phyloP scores from a whole-genome alignment of 2,797 vertebrate genomes.

The Cyprinella venusta region DNA sequence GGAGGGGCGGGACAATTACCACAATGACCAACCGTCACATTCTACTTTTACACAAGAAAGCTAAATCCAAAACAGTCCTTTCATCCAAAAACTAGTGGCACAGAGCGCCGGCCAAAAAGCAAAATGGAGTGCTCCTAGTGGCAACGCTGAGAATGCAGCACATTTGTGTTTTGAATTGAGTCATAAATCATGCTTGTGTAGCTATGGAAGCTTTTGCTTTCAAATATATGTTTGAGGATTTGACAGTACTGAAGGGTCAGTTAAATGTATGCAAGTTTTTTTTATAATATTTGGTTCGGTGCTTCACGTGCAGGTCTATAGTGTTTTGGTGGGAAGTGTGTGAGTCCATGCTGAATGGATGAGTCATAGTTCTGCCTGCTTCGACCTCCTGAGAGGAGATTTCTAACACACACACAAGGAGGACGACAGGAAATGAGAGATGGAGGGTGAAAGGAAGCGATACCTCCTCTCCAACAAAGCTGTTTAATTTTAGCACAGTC shows the following conservation, averaged over 20 bases:
- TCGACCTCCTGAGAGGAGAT: slow-evolving; percentile 18
- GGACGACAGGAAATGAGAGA: slow-evolving; percentile 17
- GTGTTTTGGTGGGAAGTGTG: slow-evolving; percentile 9
- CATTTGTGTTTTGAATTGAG: neutral
- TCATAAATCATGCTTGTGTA: neutral
- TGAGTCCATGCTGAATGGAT: slow-evolving; percentile 1
- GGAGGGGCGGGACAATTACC: no score
- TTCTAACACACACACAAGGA: slow-evolving; percentile 9
- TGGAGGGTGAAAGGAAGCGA: slow-evolving; percentile 18
- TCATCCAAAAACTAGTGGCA: no score
- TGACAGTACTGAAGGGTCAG: neutral
- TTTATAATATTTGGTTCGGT: neutral
- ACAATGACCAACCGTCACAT: no score
- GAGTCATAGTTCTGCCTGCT: slow-evolving; percentile 18
- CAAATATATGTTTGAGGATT: neutral
- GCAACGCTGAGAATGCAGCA: neutral
- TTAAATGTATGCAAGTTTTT: neutral
- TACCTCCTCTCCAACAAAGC: slow-evolving; percentile 30
- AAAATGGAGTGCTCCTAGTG: neutral
- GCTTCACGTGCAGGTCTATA: neutral
- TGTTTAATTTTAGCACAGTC: slow-evolving; percentile 40
- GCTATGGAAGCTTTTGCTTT: neutral
- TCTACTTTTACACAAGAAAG: no score
- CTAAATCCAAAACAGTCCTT: no score
- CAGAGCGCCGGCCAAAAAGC: neutral